Conservation (phyloP, 2,888 invertebrate genomes). For the Sclerodermus sp. region DNA sequence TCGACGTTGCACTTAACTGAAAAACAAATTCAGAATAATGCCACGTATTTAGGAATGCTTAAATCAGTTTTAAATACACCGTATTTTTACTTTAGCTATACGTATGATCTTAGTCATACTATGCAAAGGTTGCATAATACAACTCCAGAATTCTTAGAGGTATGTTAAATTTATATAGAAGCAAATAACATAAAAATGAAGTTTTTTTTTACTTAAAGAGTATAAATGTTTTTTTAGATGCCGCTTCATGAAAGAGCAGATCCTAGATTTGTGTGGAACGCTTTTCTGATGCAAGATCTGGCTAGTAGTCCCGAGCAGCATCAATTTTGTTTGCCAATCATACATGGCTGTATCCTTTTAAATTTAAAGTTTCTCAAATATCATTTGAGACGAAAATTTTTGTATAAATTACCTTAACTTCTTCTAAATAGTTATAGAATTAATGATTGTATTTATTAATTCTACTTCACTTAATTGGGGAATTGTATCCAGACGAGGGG, state of each 20-base stretch:
- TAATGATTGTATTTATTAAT: slow-evolving; percentile 79
- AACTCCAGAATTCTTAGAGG: slow-evolving; percentile 78
- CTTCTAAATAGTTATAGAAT: slow-evolving; percentile 66
- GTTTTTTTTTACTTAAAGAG: slow-evolving; percentile 1
- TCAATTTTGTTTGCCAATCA: slow-evolving; percentile 82
- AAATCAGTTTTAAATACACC: slow-evolving; percentile 80
- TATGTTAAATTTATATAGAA: slow-evolving; percentile 36
- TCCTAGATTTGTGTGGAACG: slow-evolving; percentile 92
- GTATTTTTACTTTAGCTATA: slow-evolving; percentile 90
- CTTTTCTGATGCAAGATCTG: slow-evolving; percentile 74
- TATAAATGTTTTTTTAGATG: slow-evolving; percentile 58
- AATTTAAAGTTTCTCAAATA: not conserved
- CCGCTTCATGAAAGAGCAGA: slow-evolving; percentile 81
- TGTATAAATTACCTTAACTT: slow-evolving; percentile 40
- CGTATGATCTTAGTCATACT: slow-evolving; percentile 90
- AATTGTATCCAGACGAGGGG: slow-evolving; percentile 85
- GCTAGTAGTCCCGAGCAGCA: slow-evolving; percentile 72
- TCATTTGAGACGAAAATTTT: slow-evolving; percentile 1
- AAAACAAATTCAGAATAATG: slow-evolving; percentile 82
- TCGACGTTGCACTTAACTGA: slow-evolving; percentile 82
- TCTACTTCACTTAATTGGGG: slow-evolving; percentile 81
- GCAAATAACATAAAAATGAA: not conserved
- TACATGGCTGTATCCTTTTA: slow-evolving; percentile 85
- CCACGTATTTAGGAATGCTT: slow-evolving; percentile 82
- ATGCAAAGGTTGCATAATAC: slow-evolving; percentile 85